phyloP scores from a whole-genome alignment of 2,113 vertebrate species.

The Uria aalge region DNA sequence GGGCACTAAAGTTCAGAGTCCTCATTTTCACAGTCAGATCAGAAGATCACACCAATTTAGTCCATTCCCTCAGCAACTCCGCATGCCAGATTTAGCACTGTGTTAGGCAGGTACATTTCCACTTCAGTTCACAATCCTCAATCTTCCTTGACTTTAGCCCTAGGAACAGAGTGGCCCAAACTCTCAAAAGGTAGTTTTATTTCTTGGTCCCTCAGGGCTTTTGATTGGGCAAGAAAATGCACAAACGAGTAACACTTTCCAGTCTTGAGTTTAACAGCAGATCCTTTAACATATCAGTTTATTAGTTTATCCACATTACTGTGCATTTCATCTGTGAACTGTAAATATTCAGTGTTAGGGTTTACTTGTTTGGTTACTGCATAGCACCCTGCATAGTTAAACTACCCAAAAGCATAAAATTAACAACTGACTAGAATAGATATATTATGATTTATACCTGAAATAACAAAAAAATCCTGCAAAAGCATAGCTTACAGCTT shows the following conservation, averaged over 20 bases:
- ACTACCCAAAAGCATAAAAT: not conserved
- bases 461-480: not conserved
- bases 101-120: not conserved
- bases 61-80: not conserved
- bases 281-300: not conserved
- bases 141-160: not conserved
- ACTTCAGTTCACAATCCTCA: not conserved
- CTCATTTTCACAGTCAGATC: not conserved
- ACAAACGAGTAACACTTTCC: not conserved
- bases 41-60: not conserved
- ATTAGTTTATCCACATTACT: not conserved
- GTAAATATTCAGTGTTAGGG: not conserved
- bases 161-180: not conserved
- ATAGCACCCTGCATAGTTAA: not conserved
- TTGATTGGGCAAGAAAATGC: not conserved
- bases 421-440: not conserved
- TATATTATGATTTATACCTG: not conserved
- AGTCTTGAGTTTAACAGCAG: not conserved
- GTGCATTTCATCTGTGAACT: not conserved
- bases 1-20: not conserved
- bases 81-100: not conserved
- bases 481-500: not conserved
- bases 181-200: not conserved
- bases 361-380: not conserved
- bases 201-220: not conserved